These are phyloP conservation scores for Poecilia picta DNA, from an alignment of 2,797 vertebrate genomes.

Conservation along the genomic window DNA sequence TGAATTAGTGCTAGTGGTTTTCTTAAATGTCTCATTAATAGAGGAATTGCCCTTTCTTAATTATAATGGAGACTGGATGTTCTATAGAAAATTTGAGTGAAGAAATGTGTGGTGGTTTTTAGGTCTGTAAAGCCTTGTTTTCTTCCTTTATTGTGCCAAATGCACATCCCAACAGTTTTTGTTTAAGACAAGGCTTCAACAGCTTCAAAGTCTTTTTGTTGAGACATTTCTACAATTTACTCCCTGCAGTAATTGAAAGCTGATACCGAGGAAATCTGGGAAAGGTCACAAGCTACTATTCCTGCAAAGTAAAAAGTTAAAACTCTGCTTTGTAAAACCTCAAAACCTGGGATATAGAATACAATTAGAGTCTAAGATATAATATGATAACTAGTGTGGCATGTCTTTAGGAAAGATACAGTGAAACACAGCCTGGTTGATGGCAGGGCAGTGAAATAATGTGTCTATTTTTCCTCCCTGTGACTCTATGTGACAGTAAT, in stretches of 20 bases:
- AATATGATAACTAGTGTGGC: conserved; percentile 46
- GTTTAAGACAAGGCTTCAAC: conserved; percentile 45
- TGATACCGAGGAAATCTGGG: conserved; percentile 55
- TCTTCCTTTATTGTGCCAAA: conserved; percentile 58
- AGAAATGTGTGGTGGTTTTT: conserved; percentile 29
- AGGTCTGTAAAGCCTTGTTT: conserved; percentile 40
- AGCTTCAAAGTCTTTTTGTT: conserved; percentile 56
- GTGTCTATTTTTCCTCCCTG: background rate
- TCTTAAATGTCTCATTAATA: conserved; percentile 4
- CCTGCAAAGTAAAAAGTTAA: conserved; percentile 50
- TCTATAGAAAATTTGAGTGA: conserved; percentile 30
- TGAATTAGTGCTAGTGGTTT: conserved; percentile 1
- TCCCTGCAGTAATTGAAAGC: conserved; percentile 50
- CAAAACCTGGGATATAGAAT: conserved; percentile 40
- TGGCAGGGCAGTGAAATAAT: background rate
- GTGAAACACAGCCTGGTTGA: background rate
- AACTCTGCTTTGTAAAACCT: conserved; percentile 55
- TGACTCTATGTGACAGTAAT: too few relatives aligned
- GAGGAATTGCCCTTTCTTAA: conserved; percentile 3
- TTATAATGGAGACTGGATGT: conserved; percentile 19
- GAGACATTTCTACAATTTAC: conserved; percentile 53
- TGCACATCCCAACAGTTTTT: conserved; percentile 40
- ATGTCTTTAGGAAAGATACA: conserved; percentile 34
- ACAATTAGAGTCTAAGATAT: conserved; percentile 52
- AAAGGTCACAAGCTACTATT: conserved; percentile 54